Evolutionary conservation across 2,888 invertebrate genomes (phyloP).

Genomic region (Monoplex corrugatus): DNA sequence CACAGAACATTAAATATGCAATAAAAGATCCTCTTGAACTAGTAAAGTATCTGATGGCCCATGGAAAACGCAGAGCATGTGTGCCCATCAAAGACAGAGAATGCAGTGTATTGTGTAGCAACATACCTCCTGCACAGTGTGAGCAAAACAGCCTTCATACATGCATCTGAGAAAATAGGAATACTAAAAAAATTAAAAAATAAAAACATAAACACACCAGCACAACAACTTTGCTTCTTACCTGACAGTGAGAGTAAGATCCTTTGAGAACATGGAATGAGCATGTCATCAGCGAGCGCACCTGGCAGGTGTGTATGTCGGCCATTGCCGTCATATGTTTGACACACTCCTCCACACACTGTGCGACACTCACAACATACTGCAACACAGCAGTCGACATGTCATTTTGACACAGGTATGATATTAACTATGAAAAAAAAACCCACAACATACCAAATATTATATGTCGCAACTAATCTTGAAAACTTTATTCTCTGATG

Average conservation of each 20-base stretch:
- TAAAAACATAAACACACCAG: background rate
- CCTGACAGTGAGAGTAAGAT: constrained; percentile 75
- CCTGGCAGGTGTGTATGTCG: constrained; percentile 51
- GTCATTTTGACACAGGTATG: background rate
- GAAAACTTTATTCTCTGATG: no score
- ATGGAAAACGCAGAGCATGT: no score
- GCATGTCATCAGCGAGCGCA: constrained; percentile 69
- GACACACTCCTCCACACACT: constrained; percentile 68
- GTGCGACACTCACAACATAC: constrained; percentile 55
- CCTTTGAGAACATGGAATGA: constrained; percentile 69
- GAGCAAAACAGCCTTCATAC: no score
- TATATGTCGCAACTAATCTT: no score
- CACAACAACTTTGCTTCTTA: constrained; percentile 52
- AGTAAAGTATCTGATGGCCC: no score
- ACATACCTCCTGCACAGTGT: no score
- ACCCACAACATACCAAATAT: background rate
- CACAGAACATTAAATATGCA: no score
- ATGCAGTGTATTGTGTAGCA: no score
- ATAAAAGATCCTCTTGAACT: no score
- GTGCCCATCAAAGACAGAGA: no score
- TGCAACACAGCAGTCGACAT: constrained; percentile 30
- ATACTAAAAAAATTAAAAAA: no score
- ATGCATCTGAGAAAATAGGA: no score
- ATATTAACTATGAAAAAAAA: background rate
- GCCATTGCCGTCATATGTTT: constrained; percentile 57